Evolutionary conservation across 2,797 vertebrate genomes (phyloP), one percentile per base, ranked within the genome.

Genomic region (Gobio occitaniae): DNA sequence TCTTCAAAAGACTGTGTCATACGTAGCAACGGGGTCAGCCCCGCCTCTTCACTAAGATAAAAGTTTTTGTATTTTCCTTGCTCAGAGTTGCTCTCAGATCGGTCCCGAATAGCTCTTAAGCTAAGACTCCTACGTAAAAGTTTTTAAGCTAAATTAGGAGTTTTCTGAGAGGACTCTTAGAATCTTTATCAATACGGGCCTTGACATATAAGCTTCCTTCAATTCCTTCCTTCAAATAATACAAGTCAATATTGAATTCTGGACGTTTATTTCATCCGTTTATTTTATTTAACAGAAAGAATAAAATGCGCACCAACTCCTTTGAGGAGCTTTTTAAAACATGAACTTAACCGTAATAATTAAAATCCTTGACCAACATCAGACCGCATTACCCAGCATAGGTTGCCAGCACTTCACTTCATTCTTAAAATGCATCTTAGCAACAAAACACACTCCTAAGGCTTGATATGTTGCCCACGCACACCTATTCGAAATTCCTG

Each of bases 391-490:
- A 13, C 25, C 12, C 44, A 15, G n/a, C 6, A 66, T 32, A 56
- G 21, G n/a, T 56, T 68, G 25, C 74, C 17, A 44, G 41, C 38
- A 21, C 25, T 59, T 75, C 17, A 47, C 59, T 68, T 48, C 36
- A 52, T 78, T 47, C 63, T 32, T 78, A 84, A 83, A 69, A 59
- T 36, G 2, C 52, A 36, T 84, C 74, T 29, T 12, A 25, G 11
- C 63, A 78, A 25, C 50, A 77, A 69, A 78, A 48, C 25, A 50
- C 41, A 16, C 13, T 61, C 38, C 65, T 76, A 47, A 78, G 66
- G 38, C 50, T 78, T 70, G 75, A 47, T 78, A 77, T 78, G 84
- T 82, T 87, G 71, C 76, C 74, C 72, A 63, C 15, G 25, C 19
- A 21, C 32, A 44, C 47, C 66, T 50, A 77, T 70, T 78, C 76